Percentiles rank a stretch among this genome's conserved stretches.
Conservation (phyloP, 2,113 vertebrate genomes). For the Psammodynastes pulverulentus region DNA sequence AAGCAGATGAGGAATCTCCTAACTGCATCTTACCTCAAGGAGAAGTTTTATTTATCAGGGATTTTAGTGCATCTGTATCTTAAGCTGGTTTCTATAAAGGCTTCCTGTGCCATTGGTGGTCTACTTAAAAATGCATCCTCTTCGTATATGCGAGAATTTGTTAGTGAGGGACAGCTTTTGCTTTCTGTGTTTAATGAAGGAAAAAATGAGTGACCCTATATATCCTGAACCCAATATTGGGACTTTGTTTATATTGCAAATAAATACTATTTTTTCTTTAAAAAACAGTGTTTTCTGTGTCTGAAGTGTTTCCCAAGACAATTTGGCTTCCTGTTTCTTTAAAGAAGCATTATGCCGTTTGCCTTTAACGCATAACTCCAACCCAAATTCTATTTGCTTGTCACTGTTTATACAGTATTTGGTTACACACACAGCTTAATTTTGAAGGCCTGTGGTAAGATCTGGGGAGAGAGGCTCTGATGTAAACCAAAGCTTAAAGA, state of each 20-base stretch:
- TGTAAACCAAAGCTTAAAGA: conserved; percentile 43
- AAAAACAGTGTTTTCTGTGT: conserved; percentile 60
- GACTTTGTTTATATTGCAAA: conserved; percentile 99
- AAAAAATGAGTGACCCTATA: conserved; percentile 82
- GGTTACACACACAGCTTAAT: conserved; percentile 56
- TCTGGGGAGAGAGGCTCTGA: conserved; percentile 39
- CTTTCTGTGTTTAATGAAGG: conserved; percentile 90
- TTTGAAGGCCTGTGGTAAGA: conserved; percentile 59
- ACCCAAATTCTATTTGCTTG: conserved; percentile 50
- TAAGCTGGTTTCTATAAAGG: conserved; percentile 79
- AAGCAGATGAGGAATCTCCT: conserved; percentile 58
- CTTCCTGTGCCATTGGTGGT: conserved; percentile 85
- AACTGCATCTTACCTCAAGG: conserved; percentile 89
- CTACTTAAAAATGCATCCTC: conserved; percentile 79
- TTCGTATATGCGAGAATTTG: conserved; percentile 81
- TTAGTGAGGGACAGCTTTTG: conserved; percentile 81
- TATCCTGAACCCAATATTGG: conserved; percentile 84
- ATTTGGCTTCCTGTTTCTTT: conserved; percentile 8
- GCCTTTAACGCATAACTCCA: conserved; percentile 19
- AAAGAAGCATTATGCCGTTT: conserved; percentile 12
- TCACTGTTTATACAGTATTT: conserved; percentile 44
- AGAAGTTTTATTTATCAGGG: conserved; percentile 88
- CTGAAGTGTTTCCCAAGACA: conserved; percentile 48
- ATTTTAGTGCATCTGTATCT: conserved; percentile 86
- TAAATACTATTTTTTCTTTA: conserved; percentile 99